These are phyloP conservation scores for Eupithecia exiguata DNA, from an alignment of 2,888 invertebrate species.

Conservation along the genomic window DNA sequence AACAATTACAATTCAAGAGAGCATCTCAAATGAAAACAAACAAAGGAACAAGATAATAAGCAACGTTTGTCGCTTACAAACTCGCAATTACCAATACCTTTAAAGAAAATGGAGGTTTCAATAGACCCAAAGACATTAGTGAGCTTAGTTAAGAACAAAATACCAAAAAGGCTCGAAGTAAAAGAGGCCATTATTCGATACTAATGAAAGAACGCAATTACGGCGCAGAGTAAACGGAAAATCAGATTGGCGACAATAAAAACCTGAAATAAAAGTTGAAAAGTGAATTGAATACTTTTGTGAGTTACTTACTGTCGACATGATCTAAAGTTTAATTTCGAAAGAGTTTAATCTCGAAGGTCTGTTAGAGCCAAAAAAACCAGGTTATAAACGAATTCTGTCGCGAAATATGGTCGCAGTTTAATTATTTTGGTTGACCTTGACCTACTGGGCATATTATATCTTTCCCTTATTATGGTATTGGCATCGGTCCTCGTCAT, in stretches of 20 bases:
- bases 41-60: conserved; percentile 25
- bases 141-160: conserved; percentile 12
- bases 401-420: not conserved
- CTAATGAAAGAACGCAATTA: conserved; percentile 23
- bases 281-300: not conserved
- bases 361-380: not conserved
- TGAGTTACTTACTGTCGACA: not conserved
- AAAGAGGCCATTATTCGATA: conserved; percentile 10
- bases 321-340: not conserved
- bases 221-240: conserved; percentile 19
- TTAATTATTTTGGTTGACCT: not conserved
- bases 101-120: conserved; percentile 20
- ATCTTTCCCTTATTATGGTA: not conserved
- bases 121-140: conserved; percentile 21
- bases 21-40: conserved; percentile 24
- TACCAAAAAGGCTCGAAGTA: conserved; percentile 7
- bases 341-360: too few species aligned
- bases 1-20: conserved; percentile 10
- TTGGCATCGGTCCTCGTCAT: too few species aligned
- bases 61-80: conserved; percentile 26
- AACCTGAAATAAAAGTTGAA: not conserved
- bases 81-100: conserved; percentile 30
- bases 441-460: not conserved
- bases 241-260: not conserved
- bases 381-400: not conserved